These are phyloP conservation scores for Macrosteles quadrilineatus DNA, from an alignment of 1,140 invertebrate genomes.

Conservation along the genomic window DNA sequence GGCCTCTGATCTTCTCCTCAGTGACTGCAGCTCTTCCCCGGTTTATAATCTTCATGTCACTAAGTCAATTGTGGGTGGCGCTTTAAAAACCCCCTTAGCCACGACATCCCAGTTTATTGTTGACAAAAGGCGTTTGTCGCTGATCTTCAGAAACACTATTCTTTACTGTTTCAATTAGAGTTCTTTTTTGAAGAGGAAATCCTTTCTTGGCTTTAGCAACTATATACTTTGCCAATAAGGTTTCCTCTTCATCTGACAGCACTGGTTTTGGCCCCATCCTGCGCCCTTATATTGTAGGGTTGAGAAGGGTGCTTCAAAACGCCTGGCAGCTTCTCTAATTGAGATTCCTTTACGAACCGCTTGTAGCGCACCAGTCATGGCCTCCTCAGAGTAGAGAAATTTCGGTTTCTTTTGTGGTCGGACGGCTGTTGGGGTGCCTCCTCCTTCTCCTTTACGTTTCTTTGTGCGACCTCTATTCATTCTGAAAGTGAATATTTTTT, in stretches of 20 bases:
- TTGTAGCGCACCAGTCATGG: background rate
- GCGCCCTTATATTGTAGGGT: constrained; percentile 7
- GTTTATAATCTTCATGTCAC: constrained; percentile 5
- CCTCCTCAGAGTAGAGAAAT: background rate
- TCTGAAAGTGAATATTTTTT: too few species aligned
- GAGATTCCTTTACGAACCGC: background rate
- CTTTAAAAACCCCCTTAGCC: background rate
- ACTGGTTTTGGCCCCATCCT: background rate
- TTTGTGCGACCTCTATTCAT: too few species aligned
- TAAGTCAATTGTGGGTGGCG: background rate
- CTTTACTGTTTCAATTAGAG: constrained; percentile 7
- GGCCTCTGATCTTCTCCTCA: too few species aligned
- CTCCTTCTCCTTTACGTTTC: too few species aligned
- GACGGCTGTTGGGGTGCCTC: too few species aligned
- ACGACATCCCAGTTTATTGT: constrained; percentile 8
- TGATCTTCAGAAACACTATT: constrained; percentile 10
- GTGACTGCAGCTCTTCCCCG: background rate
- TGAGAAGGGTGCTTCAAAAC: background rate
- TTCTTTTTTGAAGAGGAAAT: constrained; percentile 18
- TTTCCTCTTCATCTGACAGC: constrained; percentile 5
- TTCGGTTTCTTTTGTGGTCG: background rate
- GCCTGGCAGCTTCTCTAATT: background rate
- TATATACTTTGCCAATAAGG: background rate
- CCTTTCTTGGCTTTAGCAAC: constrained; percentile 18
- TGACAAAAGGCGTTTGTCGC: constrained; percentile 1